Evolutionary conservation across 1,140 invertebrate genomes (phyloP).

Genomic region (Asbolus verrucosus): DNA sequence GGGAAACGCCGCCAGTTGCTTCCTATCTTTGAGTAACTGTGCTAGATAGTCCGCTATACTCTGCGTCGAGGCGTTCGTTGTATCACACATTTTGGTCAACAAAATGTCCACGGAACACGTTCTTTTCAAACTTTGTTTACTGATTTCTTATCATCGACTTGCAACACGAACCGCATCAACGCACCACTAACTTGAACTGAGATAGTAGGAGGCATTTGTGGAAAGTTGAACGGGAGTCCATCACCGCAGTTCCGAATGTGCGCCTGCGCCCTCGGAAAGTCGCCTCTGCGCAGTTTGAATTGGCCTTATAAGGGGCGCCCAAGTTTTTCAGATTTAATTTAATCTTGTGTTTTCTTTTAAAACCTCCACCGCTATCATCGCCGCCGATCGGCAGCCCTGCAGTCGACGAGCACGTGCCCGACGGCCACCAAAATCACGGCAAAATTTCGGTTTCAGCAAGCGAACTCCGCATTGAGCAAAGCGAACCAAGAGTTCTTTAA

Average conservation of each 20-base stretch:
- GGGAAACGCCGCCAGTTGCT: slow-evolving; percentile 98
- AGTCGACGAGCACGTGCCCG: too few relatives aligned
- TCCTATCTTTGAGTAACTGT: slow-evolving; percentile 99
- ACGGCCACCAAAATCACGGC: too few relatives aligned
- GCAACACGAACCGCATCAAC: slow-evolving; percentile 19
- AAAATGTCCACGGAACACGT: slow-evolving; percentile 27
- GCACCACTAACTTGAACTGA: slow-evolving; percentile 36
- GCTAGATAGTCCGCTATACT: slow-evolving; percentile 99
- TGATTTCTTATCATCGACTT: slow-evolving; percentile 35
- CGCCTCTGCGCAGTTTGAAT: slow-evolving; percentile 48
- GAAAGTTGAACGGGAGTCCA: slow-evolving; percentile 25
- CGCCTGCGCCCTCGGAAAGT: slow-evolving; percentile 39
- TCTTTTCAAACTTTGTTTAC: slow-evolving; percentile 22
- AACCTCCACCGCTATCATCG: background rate
- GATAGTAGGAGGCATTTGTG: slow-evolving; percentile 15
- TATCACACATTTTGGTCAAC: slow-evolving; percentile 69
- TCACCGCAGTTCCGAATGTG: background rate
- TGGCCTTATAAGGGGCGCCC: slow-evolving; percentile 51
- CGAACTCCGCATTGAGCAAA: too few relatives aligned
- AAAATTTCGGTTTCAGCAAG: too few relatives aligned
- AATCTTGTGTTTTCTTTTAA: slow-evolving; percentile 7
- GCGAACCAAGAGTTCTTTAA: too few relatives aligned
- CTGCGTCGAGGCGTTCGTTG: slow-evolving; percentile 83
- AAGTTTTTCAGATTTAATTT: slow-evolving; percentile 43
- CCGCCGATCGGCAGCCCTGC: too few relatives aligned